Evolutionary conservation across 2,797 vertebrate species (phyloP), one percentile per base, ranked within the genome.

Genomic region (Delichon dasypus): DNA sequence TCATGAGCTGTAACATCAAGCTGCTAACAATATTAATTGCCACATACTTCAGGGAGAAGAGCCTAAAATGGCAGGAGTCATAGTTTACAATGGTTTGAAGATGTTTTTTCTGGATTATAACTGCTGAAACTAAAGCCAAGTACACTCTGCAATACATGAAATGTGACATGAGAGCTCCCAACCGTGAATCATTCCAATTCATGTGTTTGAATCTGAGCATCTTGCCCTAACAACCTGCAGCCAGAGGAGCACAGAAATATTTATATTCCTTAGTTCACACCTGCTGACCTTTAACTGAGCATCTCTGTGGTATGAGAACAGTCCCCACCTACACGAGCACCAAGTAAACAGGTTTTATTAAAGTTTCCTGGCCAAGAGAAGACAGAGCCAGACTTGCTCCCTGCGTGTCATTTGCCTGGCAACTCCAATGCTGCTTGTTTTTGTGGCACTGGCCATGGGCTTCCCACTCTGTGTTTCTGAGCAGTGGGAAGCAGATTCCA

Each of bases 1-100:
- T 94, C 95, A 90, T 70, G 64, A 93, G 88, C 55, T 87, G 42
- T 80, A 89, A 72, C 70, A 84, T 91, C 58, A 89, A 80, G 62
- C 45, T 93, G 54, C 79, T 93, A 94, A 84, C 90, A 93, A 64
- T 79, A 91, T 81, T 91, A 89, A 94, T 91, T 88, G 86, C 73
- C 67, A 90, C 58, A 70, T 72, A 65, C 61, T 90, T 95, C 54
- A 93, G 50, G 29, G 82, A 79, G 77, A 82, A 74, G 42, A 90
- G 13, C 20, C 55, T 71, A 44, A 87, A 92, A 80, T 68, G 68
- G 76, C 79, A 92, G 44, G 50, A 85, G 9, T 70, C 58, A n/a
- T 5, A 19, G 82, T 80, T 89, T 85, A 68, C 72, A 80, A 32
- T 21, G 27, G 34, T 85, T 76, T 83, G 57, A 70, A 88, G 27